A percentile compares a stretch with the other conserved stretches of the same genome.
Conservation (phyloP, 1,140 invertebrate species). For the Aphelenchoides fujianensis region DNA sequence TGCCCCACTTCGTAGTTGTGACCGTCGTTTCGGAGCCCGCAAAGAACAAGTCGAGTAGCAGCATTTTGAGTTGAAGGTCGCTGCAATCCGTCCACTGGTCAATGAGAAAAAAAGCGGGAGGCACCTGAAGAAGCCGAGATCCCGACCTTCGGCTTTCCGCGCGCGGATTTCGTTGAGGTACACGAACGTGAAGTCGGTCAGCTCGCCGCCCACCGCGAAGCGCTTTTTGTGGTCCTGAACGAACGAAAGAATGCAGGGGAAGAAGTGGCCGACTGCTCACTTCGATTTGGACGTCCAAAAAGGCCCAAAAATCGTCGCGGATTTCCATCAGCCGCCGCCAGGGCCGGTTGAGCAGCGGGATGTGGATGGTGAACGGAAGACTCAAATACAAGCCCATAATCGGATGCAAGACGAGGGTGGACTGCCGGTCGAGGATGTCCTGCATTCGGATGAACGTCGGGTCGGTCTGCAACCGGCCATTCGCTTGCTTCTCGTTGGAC, state of each 20-base stretch:
- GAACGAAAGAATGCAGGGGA: slow-evolving; percentile 24
- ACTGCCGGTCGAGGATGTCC: slow-evolving; percentile 51
- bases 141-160: slow-evolving; percentile 29
- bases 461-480: slow-evolving; percentile 37
- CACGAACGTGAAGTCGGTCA: slow-evolving; percentile 57
- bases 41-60: slow-evolving; percentile 80
- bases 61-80: slow-evolving; percentile 70
- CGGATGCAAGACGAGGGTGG: slow-evolving; percentile 51
- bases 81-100: slow-evolving; percentile 27
- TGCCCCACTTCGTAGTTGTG: slow-evolving; percentile 78
- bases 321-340: slow-evolving; percentile 50
- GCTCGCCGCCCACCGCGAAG: slow-evolving; percentile 25
- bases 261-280: not conserved
- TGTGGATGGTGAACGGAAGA: slow-evolving; percentile 45
- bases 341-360: slow-evolving; percentile 51
- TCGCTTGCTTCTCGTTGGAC: not conserved
- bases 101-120: not conserved
- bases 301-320: slow-evolving; percentile 43
- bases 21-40: slow-evolving; percentile 85
- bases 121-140: slow-evolving; percentile 53
- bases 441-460: slow-evolving; percentile 47
- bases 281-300: slow-evolving; percentile 53
- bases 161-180: slow-evolving; percentile 58
- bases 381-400: slow-evolving; percentile 58
- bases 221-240: slow-evolving; percentile 33